Base-by-base conservation (phyloP, 2,888 invertebrate genomes). In the Hololepta plana region DNA sequence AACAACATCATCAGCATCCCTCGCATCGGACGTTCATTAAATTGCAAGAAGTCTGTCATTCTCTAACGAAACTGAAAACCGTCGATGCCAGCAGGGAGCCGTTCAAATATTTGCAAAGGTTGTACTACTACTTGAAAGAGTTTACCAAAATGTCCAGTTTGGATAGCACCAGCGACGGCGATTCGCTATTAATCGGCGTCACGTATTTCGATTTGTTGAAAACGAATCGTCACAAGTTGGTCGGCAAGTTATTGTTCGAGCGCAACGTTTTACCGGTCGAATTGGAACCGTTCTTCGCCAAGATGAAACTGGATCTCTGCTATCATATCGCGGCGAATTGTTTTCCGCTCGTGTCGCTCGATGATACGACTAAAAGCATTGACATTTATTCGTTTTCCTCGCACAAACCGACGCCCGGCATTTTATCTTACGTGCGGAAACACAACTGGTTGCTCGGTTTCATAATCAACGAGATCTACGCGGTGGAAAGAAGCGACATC, bases 291-390 rank as follows among this genome's bases (percentile, higher is more conserved):
- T 62, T 73, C 39, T 75, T 77, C 32, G 61, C 62, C 15, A 69
- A 69, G 37, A 48, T 80, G 10, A 73, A 75, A 44, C 62, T 80
- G 2, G 76, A 80, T 57, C 59, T 79, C 27, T 66, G 75, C 24
- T 74, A 79, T 38, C 73, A 74, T 37, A 64, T 80, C 7, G 66
- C 75, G 3, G 51, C 72, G 3, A 77, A 73, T 47, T 73, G 73
- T 41, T 77, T 76, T 36, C 76, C 79, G 0, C 67, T 64, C 5
- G 61, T 73, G 12, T 16, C 15, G 10, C 7, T 24, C 5, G 9
- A 24, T 24, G 10, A 7, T 24, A 5, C 10, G 13, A 13, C 10
- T 5, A 24, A 7, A 8, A 13, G 5, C 6, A 6, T 6, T 8
- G 6, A 28, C 9, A 17, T 15, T 10, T 8, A 20, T 9, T 3